Base-by-base conservation (phyloP, 2,888 invertebrate genomes). In the Synanthedon andrenaeformis region DNA sequence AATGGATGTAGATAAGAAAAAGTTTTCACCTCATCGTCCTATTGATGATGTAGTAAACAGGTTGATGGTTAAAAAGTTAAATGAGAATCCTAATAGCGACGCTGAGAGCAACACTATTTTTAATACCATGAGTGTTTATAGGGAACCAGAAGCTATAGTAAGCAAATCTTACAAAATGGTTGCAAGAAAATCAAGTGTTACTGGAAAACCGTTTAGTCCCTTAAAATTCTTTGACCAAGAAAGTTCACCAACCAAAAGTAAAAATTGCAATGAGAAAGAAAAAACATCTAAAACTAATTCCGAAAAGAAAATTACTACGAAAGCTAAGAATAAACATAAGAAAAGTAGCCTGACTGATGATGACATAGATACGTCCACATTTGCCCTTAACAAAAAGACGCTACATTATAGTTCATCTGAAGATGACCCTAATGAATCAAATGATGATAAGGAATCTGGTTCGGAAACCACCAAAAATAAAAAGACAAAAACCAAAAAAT, bases 161-260 rank as follows among this genome's bases (percentile, higher is more conserved):
- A 86, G 87, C 59, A 88, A 88, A 63, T 86, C 87, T 14, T 86
- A 87, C 62, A 87, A 86, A 73, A 88, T 86, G 86, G 86, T 88
- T n/a, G 86, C 87, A 49, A 70, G 87, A 52, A 87, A 87, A 69
- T 85, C 87, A 19, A 87, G 86, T 58, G 81, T 87, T 49, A 86
- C 87, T 14, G 87, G 87, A n/a, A 83, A 85, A 68, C 87, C 85
- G 45, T 86, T 86, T 62, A 86, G 84, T 57, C 86, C 86, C 11
- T 81, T 82, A 1, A 81, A 82, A 61, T 83, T 84, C 64, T 63
- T 76, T 54, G 84, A 85, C 51, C 76, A 76, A 61, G 86, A 84
- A 56, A 54, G 67, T 51, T 57, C 61, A 13, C 53, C 60, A 41
- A 63, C 57, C 51, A 76, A 72, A 71, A 64, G 57, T 55, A 78